These are phyloP conservation scores for Oeneis ivallda DNA, from an alignment of 2,888 invertebrate species.

Conservation along the genomic window DNA sequence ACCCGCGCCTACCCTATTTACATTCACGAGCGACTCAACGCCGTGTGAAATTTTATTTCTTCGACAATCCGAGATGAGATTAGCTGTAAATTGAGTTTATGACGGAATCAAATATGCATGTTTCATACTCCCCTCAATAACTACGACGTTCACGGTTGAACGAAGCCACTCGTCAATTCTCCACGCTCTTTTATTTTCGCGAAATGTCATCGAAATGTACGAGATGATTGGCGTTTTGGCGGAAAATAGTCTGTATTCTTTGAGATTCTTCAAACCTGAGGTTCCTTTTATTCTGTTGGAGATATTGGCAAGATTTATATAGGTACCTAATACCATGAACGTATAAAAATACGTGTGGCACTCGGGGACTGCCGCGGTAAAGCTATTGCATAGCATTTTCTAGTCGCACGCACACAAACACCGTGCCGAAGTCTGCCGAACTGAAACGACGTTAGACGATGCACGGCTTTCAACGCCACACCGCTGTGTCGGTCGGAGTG, in stretches of 20 bases:
- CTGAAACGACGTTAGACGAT: too few relatives aligned
- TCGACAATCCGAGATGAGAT: conserved; percentile 79
- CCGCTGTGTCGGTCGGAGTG: too few relatives aligned
- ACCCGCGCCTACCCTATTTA: conserved; percentile 58
- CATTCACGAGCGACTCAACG: conserved; percentile 69
- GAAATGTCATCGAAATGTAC: conserved; percentile 59
- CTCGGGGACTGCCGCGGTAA: too few relatives aligned
- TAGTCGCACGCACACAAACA: too few relatives aligned
- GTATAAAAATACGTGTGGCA: too few relatives aligned
- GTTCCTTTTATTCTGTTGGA: conserved; percentile 8
- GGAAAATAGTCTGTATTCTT: conserved; percentile 40
- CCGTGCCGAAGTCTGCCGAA: too few relatives aligned
- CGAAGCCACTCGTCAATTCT: conserved; percentile 42
- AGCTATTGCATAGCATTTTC: too few relatives aligned
- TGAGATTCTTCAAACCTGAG: conserved; percentile 3
- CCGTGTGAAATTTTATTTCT: conserved; percentile 80
- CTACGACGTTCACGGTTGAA: conserved; percentile 56
- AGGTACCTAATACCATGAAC: too few relatives aligned
- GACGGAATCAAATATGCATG: conserved; percentile 74
- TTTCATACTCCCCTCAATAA: conserved; percentile 15
- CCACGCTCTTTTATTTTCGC: conserved; percentile 55
- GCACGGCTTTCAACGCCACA: too few relatives aligned
- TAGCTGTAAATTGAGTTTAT: conserved; percentile 81
- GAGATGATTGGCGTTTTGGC: conserved; percentile 54
- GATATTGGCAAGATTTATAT: conserved; percentile 16